Percentiles rank a stretch among this genome's conserved stretches.
These are phyloP conservation scores for Zelleria hepariella DNA, from an alignment of 2,888 invertebrate species.

Conservation along the genomic window DNA sequence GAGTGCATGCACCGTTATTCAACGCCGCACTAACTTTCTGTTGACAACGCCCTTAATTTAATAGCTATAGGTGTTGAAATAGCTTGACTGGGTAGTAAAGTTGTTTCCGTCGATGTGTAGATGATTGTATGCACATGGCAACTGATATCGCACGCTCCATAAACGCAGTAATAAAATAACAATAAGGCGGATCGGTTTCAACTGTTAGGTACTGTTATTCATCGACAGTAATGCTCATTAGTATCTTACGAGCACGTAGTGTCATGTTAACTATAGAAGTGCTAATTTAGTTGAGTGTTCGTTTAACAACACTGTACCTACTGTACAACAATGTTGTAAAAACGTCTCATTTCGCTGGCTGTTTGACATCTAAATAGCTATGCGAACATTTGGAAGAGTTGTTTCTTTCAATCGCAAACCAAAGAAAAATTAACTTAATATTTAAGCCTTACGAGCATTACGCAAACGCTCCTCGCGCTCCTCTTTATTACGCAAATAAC, in stretches of 20 bases:
- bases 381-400: neutral
- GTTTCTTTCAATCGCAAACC: neutral
- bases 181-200: slow-evolving; percentile 2
- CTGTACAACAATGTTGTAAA: neutral
- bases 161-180: neutral
- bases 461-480: too few relatives aligned
- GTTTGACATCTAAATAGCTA: too few relatives aligned
- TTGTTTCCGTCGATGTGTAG: neutral
- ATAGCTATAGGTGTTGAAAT: neutral
- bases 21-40: neutral
- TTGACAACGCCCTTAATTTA: neutral
- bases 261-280: neutral
- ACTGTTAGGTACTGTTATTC: slow-evolving; percentile 4
- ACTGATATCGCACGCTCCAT: neutral
- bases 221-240: neutral
- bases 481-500: neutral
- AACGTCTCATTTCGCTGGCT: too few relatives aligned
- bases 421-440: neutral
- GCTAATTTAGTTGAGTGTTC: too few relatives aligned
- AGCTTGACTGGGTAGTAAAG: neutral
- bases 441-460: too few relatives aligned
- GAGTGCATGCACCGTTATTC: neutral
- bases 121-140: neutral
- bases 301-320: too few relatives aligned
- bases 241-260: neutral